phyloP scores from a whole-genome alignment of 1,140 invertebrate species.

The Listronotus oregonensis region DNA sequence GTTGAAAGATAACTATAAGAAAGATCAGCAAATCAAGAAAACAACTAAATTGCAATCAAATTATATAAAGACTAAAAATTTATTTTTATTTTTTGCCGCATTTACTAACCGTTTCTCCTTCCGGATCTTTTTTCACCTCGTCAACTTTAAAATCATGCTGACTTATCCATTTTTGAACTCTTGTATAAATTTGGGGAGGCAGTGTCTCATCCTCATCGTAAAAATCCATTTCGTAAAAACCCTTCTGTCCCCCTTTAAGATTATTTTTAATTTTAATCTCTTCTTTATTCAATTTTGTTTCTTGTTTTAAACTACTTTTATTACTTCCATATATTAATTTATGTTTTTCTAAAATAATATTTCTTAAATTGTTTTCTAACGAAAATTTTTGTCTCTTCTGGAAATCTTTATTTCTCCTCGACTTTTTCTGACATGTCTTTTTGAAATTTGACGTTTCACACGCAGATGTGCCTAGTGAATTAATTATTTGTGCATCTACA shows the following conservation, averaged over 20 bases:
- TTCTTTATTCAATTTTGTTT: slow-evolving; percentile 10
- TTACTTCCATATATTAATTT: slow-evolving; percentile 6
- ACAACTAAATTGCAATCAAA: too few species aligned
- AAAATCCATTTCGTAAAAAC: slow-evolving; percentile 19
- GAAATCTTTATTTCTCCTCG: slow-evolving; percentile 4
- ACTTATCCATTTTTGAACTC: slow-evolving; percentile 49
- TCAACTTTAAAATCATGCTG: slow-evolving; percentile 44
- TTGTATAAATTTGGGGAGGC: slow-evolving; percentile 38
- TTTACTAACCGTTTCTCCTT: slow-evolving; percentile 25
- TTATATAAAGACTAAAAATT: too few species aligned
- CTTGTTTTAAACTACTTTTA: not conserved
- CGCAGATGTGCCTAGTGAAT: slow-evolving; percentile 9
- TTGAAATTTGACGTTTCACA: slow-evolving; percentile 15
- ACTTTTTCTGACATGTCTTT: slow-evolving; percentile 14
- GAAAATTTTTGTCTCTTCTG: slow-evolving; percentile 16
- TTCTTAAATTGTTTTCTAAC: slow-evolving; percentile 7
- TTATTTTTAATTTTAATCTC: slow-evolving; percentile 11
- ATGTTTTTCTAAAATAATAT: not conserved
- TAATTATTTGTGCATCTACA: slow-evolving; percentile 18
- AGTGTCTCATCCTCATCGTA: slow-evolving; percentile 17
- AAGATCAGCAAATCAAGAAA: too few species aligned
- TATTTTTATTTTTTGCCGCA: too few species aligned
- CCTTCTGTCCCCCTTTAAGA: slow-evolving; percentile 13
- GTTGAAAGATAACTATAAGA: too few species aligned
- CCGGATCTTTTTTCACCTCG: slow-evolving; percentile 21